phyloP scores from a whole-genome alignment of 1,140 invertebrate genomes.

The Drosophila parvula region DNA sequence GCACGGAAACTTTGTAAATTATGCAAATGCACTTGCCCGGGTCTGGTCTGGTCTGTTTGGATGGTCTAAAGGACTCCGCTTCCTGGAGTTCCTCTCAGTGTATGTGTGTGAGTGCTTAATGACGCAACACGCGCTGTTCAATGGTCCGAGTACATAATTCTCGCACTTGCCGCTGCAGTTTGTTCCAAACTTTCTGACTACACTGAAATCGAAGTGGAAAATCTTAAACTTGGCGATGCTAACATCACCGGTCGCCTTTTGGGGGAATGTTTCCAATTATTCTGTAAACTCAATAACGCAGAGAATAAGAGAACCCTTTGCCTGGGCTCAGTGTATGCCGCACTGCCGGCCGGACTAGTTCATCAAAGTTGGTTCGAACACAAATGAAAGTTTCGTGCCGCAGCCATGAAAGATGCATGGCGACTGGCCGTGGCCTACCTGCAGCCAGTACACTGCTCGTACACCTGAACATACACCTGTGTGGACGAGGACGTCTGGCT shows the following conservation, averaged over 20 bases:
- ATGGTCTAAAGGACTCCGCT: constrained; percentile 3
- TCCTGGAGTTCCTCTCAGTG: constrained; percentile 2
- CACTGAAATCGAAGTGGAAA: constrained; percentile 6
- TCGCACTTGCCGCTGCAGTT: constrained; percentile 35
- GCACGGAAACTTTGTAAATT: constrained; percentile 72
- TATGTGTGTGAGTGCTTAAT: constrained; percentile 52
- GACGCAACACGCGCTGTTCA: constrained; percentile 67
- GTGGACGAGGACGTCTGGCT: constrained; percentile 28
- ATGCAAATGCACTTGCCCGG: constrained; percentile 74
- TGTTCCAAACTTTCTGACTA: neutral
- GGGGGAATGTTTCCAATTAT: neutral
- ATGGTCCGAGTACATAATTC: constrained; percentile 73
- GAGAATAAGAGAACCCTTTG: too few relatives aligned
- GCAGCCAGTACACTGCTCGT: constrained; percentile 1
- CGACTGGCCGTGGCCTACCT: constrained; percentile 35
- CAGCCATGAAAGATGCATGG: constrained; percentile 66
- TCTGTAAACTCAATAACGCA: too few relatives aligned
- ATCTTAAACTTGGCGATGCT: neutral
- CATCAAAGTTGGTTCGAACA: constrained; percentile 80
- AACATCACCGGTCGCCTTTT: neutral
- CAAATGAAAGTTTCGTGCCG: constrained; percentile 75
- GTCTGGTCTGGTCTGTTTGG: constrained; percentile 15
- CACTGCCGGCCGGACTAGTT: constrained; percentile 37
- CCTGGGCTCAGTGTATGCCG: constrained; percentile 5
- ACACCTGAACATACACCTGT: constrained; percentile 24